phyloP scores from a whole-genome alignment of 2,113 vertebrate species.

The Rhipidura dahli region DNA sequence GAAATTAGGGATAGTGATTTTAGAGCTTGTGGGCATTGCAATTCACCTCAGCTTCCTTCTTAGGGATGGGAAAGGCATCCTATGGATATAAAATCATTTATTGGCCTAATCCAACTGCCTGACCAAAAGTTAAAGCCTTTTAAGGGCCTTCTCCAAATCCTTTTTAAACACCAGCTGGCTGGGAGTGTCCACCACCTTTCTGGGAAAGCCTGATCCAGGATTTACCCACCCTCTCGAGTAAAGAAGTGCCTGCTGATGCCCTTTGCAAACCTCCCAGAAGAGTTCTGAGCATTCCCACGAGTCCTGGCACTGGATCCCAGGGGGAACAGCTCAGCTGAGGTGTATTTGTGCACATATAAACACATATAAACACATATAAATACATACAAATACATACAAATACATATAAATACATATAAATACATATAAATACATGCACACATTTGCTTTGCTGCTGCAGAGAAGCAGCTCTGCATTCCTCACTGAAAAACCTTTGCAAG shows the following conservation, averaged over 20 bases:
- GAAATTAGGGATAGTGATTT: not conserved
- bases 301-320: fast-evolving
- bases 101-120: not conserved
- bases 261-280: not conserved
- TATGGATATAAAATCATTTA: not conserved
- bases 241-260: not conserved
- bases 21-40: not conserved
- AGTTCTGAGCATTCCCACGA: not conserved
- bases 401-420: too few relatives aligned
- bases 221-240: not conserved
- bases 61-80: not conserved
- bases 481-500: not conserved
- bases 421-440: fast-evolving
- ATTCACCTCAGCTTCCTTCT: not conserved
- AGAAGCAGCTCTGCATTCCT: not conserved
- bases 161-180: not conserved
- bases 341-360: not conserved
- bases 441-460: not conserved
- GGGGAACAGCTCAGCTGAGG: not conserved
- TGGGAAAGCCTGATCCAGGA: not conserved
- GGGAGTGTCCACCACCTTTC: fast-evolving
- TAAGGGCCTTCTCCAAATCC: not conserved
- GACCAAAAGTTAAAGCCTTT: not conserved
- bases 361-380: too few relatives aligned
- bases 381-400: too few relatives aligned